Evolutionary conservation across 2,113 vertebrate species (phyloP).

Genomic region (Ochotona princeps): DNA sequence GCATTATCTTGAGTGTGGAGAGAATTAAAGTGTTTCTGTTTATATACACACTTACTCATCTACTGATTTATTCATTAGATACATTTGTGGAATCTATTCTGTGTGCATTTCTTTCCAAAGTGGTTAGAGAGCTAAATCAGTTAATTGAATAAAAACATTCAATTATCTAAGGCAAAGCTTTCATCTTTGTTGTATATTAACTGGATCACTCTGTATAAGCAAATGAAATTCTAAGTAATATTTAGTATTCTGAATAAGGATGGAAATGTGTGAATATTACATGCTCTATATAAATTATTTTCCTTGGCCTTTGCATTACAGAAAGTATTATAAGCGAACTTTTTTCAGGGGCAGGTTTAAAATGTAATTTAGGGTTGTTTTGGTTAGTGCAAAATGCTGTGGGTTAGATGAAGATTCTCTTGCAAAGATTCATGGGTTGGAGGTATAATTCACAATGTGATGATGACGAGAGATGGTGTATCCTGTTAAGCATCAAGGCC

Average conservation of each 20-base stretch:
- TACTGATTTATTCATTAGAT: slow-evolving; percentile 48
- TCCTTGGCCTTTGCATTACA: background rate
- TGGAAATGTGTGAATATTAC: background rate
- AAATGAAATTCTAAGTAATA: slow-evolving; percentile 6
- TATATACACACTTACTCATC: slow-evolving; percentile 50
- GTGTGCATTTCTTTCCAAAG: slow-evolving; percentile 30
- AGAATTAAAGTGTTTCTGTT: slow-evolving; percentile 28
- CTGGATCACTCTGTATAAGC: slow-evolving; percentile 1
- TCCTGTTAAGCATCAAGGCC: no score
- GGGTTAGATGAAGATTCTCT: no score
- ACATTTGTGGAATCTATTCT: background rate
- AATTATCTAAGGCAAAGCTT: slow-evolving; percentile 45
- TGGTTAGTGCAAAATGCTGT: background rate
- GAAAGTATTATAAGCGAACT: background rate
- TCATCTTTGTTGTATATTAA: background rate
- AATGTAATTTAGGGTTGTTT: background rate
- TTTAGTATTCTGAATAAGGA: slow-evolving; percentile 31
- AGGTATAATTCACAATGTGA: no score
- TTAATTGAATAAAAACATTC: slow-evolving; percentile 58
- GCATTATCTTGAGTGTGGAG: background rate
- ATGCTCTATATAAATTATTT: background rate
- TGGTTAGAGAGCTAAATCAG: slow-evolving; percentile 22
- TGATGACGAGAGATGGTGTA: no score
- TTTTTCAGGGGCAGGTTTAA: background rate
- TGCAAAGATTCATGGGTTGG: no score